These are phyloP conservation scores for Melanocharis versteri DNA, from an alignment of 2,113 vertebrate species.

Conservation along the genomic window DNA sequence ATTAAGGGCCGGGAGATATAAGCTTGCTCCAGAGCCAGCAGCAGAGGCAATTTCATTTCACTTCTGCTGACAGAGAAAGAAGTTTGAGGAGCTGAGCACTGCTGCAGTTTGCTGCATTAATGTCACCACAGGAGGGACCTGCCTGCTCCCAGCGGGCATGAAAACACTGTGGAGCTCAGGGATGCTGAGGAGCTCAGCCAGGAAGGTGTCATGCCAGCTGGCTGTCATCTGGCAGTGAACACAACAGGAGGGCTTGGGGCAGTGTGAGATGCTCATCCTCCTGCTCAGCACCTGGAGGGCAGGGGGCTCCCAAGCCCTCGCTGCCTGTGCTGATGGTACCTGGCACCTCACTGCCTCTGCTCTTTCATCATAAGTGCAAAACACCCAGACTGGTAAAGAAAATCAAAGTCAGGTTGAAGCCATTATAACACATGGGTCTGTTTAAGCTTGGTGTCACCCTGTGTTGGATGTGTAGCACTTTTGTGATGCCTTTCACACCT, in stretches of 20 bases:
- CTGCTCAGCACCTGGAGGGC: neutral
- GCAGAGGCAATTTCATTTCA: slow-evolving; percentile 46
- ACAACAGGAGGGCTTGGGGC: rapidly evolving
- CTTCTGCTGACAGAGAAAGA: slow-evolving; percentile 27
- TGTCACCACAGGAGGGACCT: neutral
- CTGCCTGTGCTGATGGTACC: neutral
- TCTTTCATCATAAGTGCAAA: neutral
- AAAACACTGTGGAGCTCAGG: neutral
- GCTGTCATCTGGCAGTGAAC: neutral
- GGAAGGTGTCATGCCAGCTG: rapidly evolving
- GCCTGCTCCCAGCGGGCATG: neutral
- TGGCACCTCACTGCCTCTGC: neutral
- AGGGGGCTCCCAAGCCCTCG: rapidly evolving
- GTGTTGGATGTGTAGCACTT: neutral
- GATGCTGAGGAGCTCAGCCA: neutral
- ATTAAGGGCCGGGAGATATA: slow-evolving; percentile 43
- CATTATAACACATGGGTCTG: neutral
- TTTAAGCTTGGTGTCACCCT: neutral
- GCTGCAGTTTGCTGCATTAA: neutral
- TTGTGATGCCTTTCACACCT: neutral
- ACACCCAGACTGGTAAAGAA: neutral
- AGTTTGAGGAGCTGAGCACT: neutral
- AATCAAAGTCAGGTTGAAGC: neutral
- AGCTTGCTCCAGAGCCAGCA: neutral
- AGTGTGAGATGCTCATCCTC: neutral